phyloP scores from a whole-genome alignment of 2,797 vertebrate species.

The Fratercula arctica region DNA sequence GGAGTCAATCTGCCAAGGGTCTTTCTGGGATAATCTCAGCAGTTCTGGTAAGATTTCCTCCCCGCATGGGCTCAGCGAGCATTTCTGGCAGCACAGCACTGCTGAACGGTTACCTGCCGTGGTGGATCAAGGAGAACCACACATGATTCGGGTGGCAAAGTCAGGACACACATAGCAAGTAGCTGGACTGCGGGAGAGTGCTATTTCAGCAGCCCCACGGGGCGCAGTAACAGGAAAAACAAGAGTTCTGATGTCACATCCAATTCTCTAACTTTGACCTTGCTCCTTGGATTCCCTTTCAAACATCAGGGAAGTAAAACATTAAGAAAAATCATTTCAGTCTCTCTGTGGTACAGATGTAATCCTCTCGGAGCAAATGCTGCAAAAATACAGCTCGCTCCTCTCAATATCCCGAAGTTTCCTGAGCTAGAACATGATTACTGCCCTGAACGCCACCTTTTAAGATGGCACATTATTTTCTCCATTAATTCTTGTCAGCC shows the following conservation, averaged over 20 bases:
- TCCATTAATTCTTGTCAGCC: not conserved
- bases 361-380: not conserved
- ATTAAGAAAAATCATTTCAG: not conserved
- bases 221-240: not conserved
- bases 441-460: not conserved
- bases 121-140: conserved; percentile 55
- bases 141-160: conserved; percentile 15
- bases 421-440: not conserved
- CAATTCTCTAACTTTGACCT: not conserved
- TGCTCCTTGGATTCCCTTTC: conserved; percentile 2
- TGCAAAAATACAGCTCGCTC: not conserved
- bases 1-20: conserved; percentile 73
- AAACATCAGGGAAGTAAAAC: not conserved
- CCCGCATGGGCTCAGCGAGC: conserved; percentile 71
- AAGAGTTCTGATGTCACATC: not conserved
- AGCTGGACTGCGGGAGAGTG: not conserved
- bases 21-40: conserved; percentile 66
- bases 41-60: conserved; percentile 65
- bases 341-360: not conserved
- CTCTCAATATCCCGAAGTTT: not conserved
- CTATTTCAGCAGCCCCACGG: not conserved
- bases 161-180: not conserved
- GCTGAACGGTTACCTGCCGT: conserved; percentile 70
- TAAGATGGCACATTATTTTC: not conserved
- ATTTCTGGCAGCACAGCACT: conserved; percentile 76